These are phyloP conservation scores for Balaeniceps rex DNA, from an alignment of 2,113 vertebrate species.

Conservation along the genomic window DNA sequence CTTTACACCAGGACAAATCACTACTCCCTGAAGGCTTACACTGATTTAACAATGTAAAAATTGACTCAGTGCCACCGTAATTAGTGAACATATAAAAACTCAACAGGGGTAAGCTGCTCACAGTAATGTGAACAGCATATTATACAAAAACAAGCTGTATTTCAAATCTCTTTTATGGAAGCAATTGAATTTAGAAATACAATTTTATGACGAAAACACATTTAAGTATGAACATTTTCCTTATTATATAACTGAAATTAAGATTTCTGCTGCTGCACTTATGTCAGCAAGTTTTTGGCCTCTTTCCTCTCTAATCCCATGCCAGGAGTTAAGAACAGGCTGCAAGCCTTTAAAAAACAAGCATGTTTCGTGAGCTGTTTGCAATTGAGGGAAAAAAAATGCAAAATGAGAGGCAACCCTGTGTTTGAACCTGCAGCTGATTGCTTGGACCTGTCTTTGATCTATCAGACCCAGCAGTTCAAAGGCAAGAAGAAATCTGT, in stretches of 20 bases:
- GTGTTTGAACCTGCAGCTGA: not conserved
- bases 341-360: not conserved
- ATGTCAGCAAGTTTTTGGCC: not conserved
- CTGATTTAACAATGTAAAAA: not conserved
- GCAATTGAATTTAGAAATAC: not conserved
- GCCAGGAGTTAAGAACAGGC: not conserved
- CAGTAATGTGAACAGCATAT: fast-evolving
- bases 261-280: not conserved
- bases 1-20: not conserved
- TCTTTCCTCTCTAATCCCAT: not conserved
- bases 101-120: not conserved
- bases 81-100: not conserved
- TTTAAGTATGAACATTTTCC: not conserved
- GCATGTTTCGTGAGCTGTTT: not conserved
- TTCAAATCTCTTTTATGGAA: not conserved
- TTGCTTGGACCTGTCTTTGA: not conserved
- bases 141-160: not conserved
- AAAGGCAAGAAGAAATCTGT: not conserved
- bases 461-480: not conserved
- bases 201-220: not conserved
- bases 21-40: not conserved
- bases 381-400: not conserved
- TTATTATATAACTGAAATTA: not conserved
- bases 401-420: not conserved
- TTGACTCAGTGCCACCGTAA: not conserved